These are phyloP conservation scores for Pitangus sulphuratus DNA, from an alignment of 2,797 vertebrate genomes.

Conservation along the genomic window DNA sequence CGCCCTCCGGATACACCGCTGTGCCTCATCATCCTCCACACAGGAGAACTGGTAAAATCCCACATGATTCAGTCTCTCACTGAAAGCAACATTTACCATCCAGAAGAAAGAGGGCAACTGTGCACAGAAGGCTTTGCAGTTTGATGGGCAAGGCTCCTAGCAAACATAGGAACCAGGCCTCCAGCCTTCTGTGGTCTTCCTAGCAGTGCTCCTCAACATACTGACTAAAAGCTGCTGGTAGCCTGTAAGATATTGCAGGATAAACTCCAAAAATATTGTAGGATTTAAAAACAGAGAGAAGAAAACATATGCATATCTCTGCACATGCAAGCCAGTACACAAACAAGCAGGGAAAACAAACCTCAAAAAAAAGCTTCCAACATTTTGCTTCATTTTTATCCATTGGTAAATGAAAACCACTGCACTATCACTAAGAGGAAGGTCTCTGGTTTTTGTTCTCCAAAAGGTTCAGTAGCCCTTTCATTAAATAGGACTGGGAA, in stretches of 20 bases:
- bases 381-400: neutral
- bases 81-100: neutral
- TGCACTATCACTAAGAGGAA: neutral
- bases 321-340: neutral
- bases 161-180: neutral
- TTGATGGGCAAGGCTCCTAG: neutral
- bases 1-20: accelerated
- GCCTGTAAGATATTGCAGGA: neutral
- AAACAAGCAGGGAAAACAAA: neutral
- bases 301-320: neutral
- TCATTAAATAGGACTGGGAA: neutral
- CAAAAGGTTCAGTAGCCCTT: neutral
- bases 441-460: neutral
- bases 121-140: neutral
- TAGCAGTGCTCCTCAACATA: neutral
- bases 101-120: neutral
- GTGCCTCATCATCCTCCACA: neutral
- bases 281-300: neutral
- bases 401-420: neutral
- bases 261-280: neutral
- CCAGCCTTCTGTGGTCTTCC: neutral
- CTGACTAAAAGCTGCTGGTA: neutral
- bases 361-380: neutral
- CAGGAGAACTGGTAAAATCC: neutral
- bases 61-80: neutral